Percentiles rank a stretch among this genome's conserved stretches.
Conservation (phyloP, 2,888 invertebrate species). For the Seira musarum region DNA sequence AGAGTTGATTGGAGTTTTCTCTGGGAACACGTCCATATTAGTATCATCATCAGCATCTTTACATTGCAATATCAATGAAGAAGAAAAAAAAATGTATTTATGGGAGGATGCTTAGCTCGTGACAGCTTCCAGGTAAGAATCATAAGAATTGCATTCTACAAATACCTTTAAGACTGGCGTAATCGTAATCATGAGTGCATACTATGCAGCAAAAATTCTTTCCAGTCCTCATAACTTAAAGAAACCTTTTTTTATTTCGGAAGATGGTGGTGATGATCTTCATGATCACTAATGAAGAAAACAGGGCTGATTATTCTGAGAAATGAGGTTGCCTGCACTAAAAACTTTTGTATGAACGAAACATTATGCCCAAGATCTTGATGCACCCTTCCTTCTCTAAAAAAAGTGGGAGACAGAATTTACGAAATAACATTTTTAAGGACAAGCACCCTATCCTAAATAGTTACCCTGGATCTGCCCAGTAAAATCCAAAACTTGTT, state of each 20-base stretch:
- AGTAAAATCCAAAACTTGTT: neutral
- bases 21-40: neutral
- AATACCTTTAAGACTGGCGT: slow-evolving; percentile 17
- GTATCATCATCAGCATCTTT: neutral
- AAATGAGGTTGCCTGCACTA: slow-evolving; percentile 30
- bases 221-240: neutral
- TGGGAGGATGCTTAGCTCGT: slow-evolving; percentile 47
- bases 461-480: neutral
- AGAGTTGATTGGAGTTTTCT: slow-evolving; percentile 10
- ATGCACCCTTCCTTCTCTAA: neutral
- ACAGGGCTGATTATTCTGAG: slow-evolving; percentile 38
- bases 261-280: slow-evolving; percentile 27
- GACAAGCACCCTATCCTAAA: neutral
- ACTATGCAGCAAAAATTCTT: neutral
- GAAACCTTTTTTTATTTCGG: neutral
- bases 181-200: slow-evolving; percentile 24
- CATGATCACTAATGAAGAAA: slow-evolving; percentile 51
- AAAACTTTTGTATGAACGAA: neutral
- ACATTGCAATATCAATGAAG: slow-evolving; percentile 10
- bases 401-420: slow-evolving; percentile 1
- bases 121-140: slow-evolving; percentile 56
- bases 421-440: neutral
- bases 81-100: slow-evolving; percentile 38
- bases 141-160: slow-evolving; percentile 29
- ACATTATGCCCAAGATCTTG: neutral